These are phyloP conservation scores for Scolanthus callimorphus DNA, from an alignment of 92 coral and sea anemone species.

Conservation along the genomic window DNA sequence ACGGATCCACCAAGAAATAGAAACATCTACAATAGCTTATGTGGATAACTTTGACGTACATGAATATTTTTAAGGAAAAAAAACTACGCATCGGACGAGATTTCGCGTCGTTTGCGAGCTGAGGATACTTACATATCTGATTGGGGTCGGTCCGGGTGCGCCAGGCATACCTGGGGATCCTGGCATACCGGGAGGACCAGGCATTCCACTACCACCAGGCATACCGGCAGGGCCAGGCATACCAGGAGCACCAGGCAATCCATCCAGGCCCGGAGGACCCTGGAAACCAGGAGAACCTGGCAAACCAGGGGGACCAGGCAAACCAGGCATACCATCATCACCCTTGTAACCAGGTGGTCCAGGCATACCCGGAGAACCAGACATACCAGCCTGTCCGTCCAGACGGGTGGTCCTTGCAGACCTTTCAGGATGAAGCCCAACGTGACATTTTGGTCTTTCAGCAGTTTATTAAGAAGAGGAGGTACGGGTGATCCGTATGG, in stretches of 20 bases:
- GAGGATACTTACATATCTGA: conserved; percentile 96
- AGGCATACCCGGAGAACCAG: conserved; percentile 91
- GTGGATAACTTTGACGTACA: no score
- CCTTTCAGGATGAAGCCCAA: conserved; percentile 99
- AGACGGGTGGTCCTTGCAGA: conserved; percentile 98
- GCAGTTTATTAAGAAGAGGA: conserved; percentile 93
- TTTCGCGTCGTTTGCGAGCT: no score
- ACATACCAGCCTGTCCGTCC: conserved; percentile 95
- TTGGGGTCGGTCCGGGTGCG: conserved; percentile 95
- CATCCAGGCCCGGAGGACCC: conserved; percentile 99
- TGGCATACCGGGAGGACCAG: conserved; percentile 90
- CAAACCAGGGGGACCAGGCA: conserved; percentile 94
- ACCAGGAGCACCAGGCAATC: conserved; percentile 99
- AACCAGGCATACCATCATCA: conserved; percentile 91
- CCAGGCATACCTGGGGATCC: conserved; percentile 96
- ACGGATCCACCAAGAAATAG: no score
- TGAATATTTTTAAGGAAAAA: no score
- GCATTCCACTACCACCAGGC: conserved; percentile 99
- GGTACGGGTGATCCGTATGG: conserved; percentile 93
- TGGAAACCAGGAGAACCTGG: conserved; percentile 95
- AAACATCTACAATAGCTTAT: no score
- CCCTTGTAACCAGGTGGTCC: conserved; percentile 96
- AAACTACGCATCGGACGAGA: no score
- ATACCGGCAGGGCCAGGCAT: conserved; percentile 96
- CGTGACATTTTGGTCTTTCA: conserved; percentile 99